A percentile compares a stretch with the other conserved stretches of the same genome.
phyloP scores from a whole-genome alignment of 2,888 invertebrate genomes.

The Cremastobaeus sp. region DNA sequence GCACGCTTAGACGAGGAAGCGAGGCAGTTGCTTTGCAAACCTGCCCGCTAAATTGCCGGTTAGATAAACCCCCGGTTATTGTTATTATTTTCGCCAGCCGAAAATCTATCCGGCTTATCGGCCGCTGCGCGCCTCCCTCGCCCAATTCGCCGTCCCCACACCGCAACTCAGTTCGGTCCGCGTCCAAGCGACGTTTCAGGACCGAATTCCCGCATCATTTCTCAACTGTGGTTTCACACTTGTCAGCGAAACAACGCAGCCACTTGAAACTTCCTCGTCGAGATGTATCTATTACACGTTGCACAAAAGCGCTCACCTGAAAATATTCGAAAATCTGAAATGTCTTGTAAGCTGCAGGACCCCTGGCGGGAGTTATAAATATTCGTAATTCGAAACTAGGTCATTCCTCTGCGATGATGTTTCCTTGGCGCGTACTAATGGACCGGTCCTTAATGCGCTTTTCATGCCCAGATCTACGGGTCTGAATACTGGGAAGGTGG shows the following conservation, averaged over 20 bases:
- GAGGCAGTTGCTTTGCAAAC: constrained; percentile 45
- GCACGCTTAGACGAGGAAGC: constrained; percentile 37
- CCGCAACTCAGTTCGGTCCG: too few species aligned
- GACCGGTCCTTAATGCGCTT: constrained; percentile 19
- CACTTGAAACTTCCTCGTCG: neutral
- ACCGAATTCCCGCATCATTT: too few species aligned
- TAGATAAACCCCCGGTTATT: constrained; percentile 48
- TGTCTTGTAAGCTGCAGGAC: neutral
- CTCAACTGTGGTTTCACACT: neutral
- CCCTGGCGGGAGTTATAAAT: constrained; percentile 52
- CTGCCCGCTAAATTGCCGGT: constrained; percentile 39
- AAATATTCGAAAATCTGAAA: constrained; percentile 6
- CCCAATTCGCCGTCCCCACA: too few species aligned
- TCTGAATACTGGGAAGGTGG: constrained; percentile 13
- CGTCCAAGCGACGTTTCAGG: too few species aligned
- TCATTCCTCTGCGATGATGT: constrained; percentile 45
- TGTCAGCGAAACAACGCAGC: too few species aligned
- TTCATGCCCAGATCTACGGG: constrained; percentile 17
- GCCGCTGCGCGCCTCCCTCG: too few species aligned
- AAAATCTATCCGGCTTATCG: too few species aligned
- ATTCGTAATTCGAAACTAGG: constrained; percentile 68
- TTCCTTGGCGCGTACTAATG: constrained; percentile 30
- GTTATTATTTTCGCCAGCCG: constrained; percentile 45
- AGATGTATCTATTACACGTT: constrained; percentile 18
- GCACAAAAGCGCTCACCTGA: constrained; percentile 12